phyloP scores from a whole-genome alignment of 2,888 invertebrate species.

The Tetragnatha montana region DNA sequence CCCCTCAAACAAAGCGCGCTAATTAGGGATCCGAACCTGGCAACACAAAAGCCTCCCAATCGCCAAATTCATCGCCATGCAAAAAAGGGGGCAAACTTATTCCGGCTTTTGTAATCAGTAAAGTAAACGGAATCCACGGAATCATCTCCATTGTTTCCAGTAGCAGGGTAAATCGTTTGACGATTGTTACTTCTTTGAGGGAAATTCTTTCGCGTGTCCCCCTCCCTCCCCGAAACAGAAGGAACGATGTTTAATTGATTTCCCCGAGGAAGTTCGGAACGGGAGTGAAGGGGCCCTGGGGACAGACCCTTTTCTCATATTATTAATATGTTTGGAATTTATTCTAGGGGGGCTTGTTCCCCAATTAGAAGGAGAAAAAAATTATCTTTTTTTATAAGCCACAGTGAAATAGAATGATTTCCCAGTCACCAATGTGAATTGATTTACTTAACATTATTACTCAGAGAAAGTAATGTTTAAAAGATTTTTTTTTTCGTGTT shows the following conservation, averaged over 20 bases:
- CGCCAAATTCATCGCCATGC: slow-evolving; percentile 4
- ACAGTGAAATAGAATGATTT: no score
- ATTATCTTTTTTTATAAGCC: no score
- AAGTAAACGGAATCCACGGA: slow-evolving; percentile 44
- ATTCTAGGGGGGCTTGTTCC: not conserved
- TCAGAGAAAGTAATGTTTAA: no score
- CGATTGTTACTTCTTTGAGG: slow-evolving; percentile 24
- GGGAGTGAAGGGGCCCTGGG: slow-evolving; percentile 4
- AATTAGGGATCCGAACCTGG: slow-evolving; percentile 27
- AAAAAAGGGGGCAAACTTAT: not conserved
- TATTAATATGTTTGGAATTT: slow-evolving; percentile 1
- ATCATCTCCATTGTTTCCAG: slow-evolving; percentile 36
- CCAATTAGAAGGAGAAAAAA: not conserved
- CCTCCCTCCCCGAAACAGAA: not conserved
- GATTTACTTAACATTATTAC: no score
- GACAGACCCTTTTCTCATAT: not conserved
- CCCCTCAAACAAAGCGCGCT: slow-evolving; percentile 9
- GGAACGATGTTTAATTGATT: slow-evolving; percentile 50
- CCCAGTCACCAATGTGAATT: no score
- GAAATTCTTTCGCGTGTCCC: slow-evolving; percentile 19
- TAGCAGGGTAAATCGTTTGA: slow-evolving; percentile 2
- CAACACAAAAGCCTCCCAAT: not conserved
- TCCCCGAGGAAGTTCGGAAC: slow-evolving; percentile 22
- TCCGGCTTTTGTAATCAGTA: slow-evolving; percentile 30
- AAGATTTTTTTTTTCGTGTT: no score